Evolutionary conservation across 2,113 vertebrate genomes (phyloP).

Genomic region (Regulus satrapa): DNA sequence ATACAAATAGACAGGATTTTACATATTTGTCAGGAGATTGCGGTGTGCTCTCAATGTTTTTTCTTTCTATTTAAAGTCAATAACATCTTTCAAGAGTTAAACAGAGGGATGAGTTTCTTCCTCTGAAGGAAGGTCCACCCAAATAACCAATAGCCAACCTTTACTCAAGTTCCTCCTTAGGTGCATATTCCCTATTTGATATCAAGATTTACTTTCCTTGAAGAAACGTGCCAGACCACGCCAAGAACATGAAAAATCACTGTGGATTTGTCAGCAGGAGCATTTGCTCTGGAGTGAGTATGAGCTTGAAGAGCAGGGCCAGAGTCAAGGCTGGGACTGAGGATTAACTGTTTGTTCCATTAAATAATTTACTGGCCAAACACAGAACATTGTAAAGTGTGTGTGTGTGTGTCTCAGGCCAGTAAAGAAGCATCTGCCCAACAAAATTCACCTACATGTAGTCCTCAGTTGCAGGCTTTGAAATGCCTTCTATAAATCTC

Average conservation of each 20-base stretch:
- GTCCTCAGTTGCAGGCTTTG: not conserved
- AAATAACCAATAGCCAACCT: not conserved
- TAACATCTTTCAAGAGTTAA: not conserved
- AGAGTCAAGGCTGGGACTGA: not conserved
- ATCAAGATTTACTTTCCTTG: not conserved
- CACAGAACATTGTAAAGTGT: not conserved
- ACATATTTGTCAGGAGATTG: not conserved
- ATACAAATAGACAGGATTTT: not conserved
- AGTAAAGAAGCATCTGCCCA: not conserved
- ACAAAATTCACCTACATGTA: not conserved
- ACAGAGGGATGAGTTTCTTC: not conserved
- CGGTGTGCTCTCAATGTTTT: accelerated
- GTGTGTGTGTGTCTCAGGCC: not conserved
- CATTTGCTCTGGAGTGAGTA: not conserved
- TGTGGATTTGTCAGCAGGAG: not conserved
- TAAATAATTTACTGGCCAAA: slow-evolving; percentile 5
- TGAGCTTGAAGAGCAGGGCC: not conserved
- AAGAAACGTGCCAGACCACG: not conserved
- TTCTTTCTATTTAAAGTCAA: not conserved
- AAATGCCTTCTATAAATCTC: not conserved
- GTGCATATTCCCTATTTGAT: not conserved
- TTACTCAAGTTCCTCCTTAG: not conserved
- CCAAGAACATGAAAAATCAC: not conserved
- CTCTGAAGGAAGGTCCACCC: not conserved
- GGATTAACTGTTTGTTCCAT: slow-evolving; percentile 3